Evolutionary conservation across 2,888 invertebrate genomes (phyloP).

Genomic region (Xanthia togata): DNA sequence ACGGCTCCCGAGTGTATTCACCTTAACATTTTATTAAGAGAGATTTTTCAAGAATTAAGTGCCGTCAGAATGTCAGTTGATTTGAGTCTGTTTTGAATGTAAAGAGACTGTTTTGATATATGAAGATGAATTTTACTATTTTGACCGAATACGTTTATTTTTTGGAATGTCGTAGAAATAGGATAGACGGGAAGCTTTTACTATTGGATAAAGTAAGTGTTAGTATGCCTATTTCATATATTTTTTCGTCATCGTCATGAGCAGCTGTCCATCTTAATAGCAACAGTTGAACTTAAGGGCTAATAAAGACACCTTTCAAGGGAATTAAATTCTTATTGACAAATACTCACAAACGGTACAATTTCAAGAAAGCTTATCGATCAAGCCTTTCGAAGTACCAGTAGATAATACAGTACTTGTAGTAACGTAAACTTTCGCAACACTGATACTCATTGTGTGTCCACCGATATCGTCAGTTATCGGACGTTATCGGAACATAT

Average conservation of each 20-base stretch:
- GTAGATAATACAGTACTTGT: constrained; percentile 21
- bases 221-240: neutral
- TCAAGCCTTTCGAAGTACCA: constrained; percentile 1
- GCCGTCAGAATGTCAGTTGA: neutral
- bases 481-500: constrained; percentile 57
- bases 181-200: neutral
- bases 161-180: neutral
- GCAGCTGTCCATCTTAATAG: neutral
- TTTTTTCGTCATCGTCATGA: neutral
- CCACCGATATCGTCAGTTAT: constrained; percentile 62
- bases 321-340: neutral
- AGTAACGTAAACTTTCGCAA: constrained; percentile 72
- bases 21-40: constrained; percentile 45
- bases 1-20: constrained; percentile 35
- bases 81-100: constrained; percentile 25
- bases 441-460: constrained; percentile 62
- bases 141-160: neutral
- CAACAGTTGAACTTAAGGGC: neutral
- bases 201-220: neutral
- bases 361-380: constrained; percentile 17
- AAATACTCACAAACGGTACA: neutral
- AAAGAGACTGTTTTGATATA: neutral
- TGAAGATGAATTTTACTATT: neutral
- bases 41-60: constrained; percentile 17
- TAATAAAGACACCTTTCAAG: neutral